Base-by-base conservation (phyloP, 2,888 invertebrate species). In the Tineola bisselliella region DNA sequence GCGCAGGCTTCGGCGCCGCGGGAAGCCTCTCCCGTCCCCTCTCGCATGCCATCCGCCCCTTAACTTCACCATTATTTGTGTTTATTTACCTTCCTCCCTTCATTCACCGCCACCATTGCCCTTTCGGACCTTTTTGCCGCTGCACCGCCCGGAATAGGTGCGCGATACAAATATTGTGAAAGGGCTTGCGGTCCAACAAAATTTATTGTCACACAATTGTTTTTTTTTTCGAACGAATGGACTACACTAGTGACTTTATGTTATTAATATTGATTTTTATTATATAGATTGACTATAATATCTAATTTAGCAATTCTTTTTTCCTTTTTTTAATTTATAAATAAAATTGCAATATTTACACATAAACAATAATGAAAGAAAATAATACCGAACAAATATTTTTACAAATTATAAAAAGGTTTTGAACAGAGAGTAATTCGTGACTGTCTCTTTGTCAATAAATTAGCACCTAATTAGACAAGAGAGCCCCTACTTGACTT, bases 51-150 rank as follows among this genome's bases (percentile, higher is more conserved):
- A 15, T 44, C 44, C 62, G 30, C 56, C 15, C 65, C 61, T 44
- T 43, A 30, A 77, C 79, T 74, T 79, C 74, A 77, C 80, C 83
- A 84, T 86, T 84, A 87, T 86, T 87, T 86, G 84, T 87, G 84
- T 86, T 87, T 87, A 87, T 87, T 87, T 87, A 86, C 84, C 84
- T 84, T 84, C 84, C 84, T 84, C 84, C 84, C 83, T 86, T 84
- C 86, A 86, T 86, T 86, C 84, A 86, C 78, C 77, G 61, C 52
- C 75, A 79, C 79, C 75, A 80, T 82, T 84, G 84, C 83, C 87
- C 81, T 84, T 84, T 84, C 84, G 83, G 84, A 77, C 80, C 78
- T 84, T 87, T 87, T 86, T 86, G 84, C 80, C 82, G 77, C 77
- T 52, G 48, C 44, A 68, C 72, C 72, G 73, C 75, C 61, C 61